Evolutionary conservation across 2,888 invertebrate genomes (phyloP).

Genomic region (Parochlus steinenii): DNA sequence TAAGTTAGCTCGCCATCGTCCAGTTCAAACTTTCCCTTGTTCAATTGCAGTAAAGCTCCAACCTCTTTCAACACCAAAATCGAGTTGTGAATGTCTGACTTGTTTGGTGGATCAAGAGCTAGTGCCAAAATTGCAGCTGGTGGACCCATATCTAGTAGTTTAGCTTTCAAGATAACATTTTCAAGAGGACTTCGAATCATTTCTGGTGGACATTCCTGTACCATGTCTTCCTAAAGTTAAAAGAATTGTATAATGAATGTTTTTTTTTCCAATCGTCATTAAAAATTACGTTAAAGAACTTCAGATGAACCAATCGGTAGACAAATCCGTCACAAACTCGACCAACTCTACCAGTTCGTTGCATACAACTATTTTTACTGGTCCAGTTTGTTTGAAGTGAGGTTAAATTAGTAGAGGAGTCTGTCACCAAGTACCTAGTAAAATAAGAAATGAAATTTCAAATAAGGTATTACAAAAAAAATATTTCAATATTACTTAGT

Average conservation of each 20-base stretch:
- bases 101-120: constrained; percentile 74
- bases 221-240: constrained; percentile 30
- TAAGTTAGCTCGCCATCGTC: constrained; percentile 78
- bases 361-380: constrained; percentile 73
- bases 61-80: constrained; percentile 31
- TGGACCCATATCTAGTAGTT: constrained; percentile 67
- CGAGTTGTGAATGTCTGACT: constrained; percentile 46
- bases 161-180: constrained; percentile 59
- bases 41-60: constrained; percentile 55
- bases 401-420: constrained; percentile 48
- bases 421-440: constrained; percentile 59
- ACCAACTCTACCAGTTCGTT: constrained; percentile 82
- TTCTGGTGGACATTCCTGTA: constrained; percentile 48
- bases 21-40: constrained; percentile 33
- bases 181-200: constrained; percentile 69
- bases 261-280: constrained; percentile 10
- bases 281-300: constrained; percentile 41
- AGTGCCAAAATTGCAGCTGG: constrained; percentile 62
- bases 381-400: constrained; percentile 71
- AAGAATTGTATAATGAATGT: constrained; percentile 13
- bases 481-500: no score
- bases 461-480: no score
- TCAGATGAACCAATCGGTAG: constrained; percentile 56
- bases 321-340: constrained; percentile 73
- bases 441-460: constrained; percentile 93